Conservation (phyloP, 1,140 invertebrate genomes). For the Musca vetustissima region DNA sequence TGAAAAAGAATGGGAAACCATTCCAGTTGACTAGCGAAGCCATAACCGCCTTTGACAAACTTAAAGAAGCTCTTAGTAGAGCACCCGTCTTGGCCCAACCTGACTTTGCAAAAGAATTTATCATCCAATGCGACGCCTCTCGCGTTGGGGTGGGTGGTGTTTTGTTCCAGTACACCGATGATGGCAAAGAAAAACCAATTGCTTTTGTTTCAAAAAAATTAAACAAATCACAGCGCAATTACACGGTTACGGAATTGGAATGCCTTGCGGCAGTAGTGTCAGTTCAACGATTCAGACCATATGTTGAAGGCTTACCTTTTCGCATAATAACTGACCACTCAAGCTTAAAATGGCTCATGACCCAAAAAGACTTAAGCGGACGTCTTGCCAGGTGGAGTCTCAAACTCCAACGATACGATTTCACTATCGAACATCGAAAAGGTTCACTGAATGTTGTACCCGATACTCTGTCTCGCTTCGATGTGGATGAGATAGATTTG, state of each 20-base stretch:
- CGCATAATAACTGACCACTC: slow-evolving; percentile 46
- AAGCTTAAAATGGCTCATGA: slow-evolving; percentile 35
- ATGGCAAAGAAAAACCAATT: slow-evolving; percentile 30
- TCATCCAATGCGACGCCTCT: slow-evolving; percentile 28
- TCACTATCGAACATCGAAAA: slow-evolving; percentile 50
- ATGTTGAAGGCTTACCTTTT: slow-evolving; percentile 52
- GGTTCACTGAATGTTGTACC: slow-evolving; percentile 48
- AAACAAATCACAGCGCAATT: slow-evolving; percentile 30
- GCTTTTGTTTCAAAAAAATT: slow-evolving; percentile 25
- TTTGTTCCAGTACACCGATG: slow-evolving; percentile 43
- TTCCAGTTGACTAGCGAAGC: slow-evolving; percentile 3
- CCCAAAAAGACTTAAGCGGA: slow-evolving; percentile 37
- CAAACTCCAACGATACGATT: slow-evolving; percentile 35
- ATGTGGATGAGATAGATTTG: not conserved
- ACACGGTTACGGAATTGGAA: slow-evolving; percentile 52
- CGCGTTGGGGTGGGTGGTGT: slow-evolving; percentile 28
- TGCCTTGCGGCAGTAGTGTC: slow-evolving; percentile 54
- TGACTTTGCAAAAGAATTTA: slow-evolving; percentile 31
- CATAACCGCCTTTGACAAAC: slow-evolving; percentile 26
- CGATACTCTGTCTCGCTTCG: slow-evolving; percentile 41
- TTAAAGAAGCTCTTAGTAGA: slow-evolving; percentile 28
- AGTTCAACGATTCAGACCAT: slow-evolving; percentile 55
- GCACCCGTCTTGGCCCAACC: slow-evolving; percentile 34
- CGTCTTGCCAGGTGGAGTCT: slow-evolving; percentile 43
- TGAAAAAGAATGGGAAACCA: not conserved